Percentiles rank a stretch among this genome's conserved stretches.
These are phyloP conservation scores for Caloenas nicobarica DNA, from an alignment of 2,113 vertebrate genomes.

Conservation along the genomic window DNA sequence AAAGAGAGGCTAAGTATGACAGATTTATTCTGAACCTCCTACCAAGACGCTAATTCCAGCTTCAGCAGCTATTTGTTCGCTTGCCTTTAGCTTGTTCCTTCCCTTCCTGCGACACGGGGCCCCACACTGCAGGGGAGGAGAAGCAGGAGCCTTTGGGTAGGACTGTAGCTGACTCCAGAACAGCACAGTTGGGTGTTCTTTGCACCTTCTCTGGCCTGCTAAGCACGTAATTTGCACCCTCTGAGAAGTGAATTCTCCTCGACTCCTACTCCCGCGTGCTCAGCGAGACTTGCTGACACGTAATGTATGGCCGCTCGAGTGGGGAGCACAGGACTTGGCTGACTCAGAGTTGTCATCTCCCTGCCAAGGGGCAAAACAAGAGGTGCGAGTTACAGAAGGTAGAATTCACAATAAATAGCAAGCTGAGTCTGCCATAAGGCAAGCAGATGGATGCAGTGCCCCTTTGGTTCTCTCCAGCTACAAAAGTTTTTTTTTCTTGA, in stretches of 20 bases:
- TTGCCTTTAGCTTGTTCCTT: not conserved
- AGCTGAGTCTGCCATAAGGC: slow-evolving; percentile 27
- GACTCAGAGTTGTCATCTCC: not conserved
- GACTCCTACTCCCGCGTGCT: not conserved
- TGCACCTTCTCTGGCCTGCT: not conserved
- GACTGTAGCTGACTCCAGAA: not conserved
- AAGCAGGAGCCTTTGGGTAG: not conserved
- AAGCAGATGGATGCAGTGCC: slow-evolving; percentile 16
- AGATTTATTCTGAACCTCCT: slow-evolving; percentile 23
- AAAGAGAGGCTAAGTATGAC: not conserved
- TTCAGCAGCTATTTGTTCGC: slow-evolving; percentile 18
- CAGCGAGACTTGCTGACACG: not conserved
- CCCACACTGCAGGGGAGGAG: not conserved
- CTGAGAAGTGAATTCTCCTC: not conserved
- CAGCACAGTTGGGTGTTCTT: not conserved
- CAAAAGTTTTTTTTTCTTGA: slow-evolving; percentile 19
- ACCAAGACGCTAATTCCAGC: not conserved
- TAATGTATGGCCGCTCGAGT: not conserved
- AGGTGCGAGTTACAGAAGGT: not conserved
- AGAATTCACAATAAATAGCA: not conserved
- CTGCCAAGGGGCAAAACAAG: not conserved
- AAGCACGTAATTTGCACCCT: not conserved
- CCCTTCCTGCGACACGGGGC: fast-evolving
- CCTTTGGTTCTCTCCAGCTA: slow-evolving; percentile 13
- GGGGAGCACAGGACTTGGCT: not conserved